These are phyloP conservation scores for Hypothenemus hampei DNA, from an alignment of 1,140 invertebrate species.

Conservation along the genomic window DNA sequence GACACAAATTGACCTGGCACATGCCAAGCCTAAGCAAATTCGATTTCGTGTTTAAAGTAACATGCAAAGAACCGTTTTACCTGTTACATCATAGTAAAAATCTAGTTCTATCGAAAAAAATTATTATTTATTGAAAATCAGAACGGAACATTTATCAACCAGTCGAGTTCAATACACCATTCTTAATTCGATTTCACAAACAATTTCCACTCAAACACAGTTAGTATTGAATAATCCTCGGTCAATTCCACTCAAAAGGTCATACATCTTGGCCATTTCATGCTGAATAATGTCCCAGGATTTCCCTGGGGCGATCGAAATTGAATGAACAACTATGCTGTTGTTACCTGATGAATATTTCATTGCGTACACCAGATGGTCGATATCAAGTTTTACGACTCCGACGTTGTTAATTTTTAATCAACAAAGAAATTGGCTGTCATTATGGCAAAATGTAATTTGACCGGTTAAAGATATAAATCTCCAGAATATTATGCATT, in stretches of 20 bases:
- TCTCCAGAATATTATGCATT: no score
- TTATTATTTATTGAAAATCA: no score
- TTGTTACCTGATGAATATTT: no score
- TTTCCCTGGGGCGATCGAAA: slow-evolving; percentile 7
- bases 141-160: no score
- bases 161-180: slow-evolving; percentile 5
- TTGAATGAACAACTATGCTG: slow-evolving; percentile 2
- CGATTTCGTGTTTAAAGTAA: slow-evolving; percentile 3
- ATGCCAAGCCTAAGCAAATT: slow-evolving; percentile 7
- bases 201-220: slow-evolving; percentile 21
- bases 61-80: slow-evolving; percentile 13
- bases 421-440: no score
- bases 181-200: slow-evolving; percentile 25
- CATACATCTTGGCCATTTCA: slow-evolving; percentile 21
- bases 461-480: no score
- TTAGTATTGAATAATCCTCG: slow-evolving; percentile 20
- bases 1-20: slow-evolving; percentile 10
- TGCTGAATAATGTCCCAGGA: slow-evolving; percentile 13
- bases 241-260: slow-evolving; percentile 22
- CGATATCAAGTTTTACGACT: no score
- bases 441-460: no score
- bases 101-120: background rate
- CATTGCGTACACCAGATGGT: no score
- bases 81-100: slow-evolving; percentile 2
- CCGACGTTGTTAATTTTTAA: no score